Conservation (phyloP, 2,797 vertebrate genomes). For the Pangasius larnaudii region DNA sequence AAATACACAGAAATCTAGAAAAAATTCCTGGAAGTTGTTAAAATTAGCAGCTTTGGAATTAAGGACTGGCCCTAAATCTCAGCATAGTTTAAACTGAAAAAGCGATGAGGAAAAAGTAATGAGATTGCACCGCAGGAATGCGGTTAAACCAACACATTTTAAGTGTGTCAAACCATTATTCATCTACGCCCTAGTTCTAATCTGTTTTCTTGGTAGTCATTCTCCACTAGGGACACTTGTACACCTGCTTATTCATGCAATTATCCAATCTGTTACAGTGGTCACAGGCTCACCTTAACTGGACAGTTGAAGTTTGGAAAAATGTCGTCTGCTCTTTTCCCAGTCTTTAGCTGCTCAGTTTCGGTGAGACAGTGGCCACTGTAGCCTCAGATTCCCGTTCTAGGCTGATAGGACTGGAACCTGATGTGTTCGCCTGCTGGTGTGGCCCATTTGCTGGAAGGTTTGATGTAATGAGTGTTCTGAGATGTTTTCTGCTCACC, state of each 20-base stretch:
- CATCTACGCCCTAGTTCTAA: background rate
- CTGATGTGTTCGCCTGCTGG: background rate
- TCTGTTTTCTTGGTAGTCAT: background rate
- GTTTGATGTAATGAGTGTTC: background rate
- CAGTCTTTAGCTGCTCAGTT: background rate
- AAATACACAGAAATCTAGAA: background rate
- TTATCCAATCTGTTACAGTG: background rate
- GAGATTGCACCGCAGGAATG: conserved; percentile 1
- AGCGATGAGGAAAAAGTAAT: conserved; percentile 6
- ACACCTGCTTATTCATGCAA: background rate
- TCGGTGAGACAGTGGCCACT: background rate
- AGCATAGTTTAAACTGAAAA: conserved; percentile 20
- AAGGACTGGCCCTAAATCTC: conserved; percentile 13
- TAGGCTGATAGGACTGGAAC: background rate
- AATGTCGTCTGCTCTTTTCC: background rate
- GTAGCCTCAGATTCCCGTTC: background rate
- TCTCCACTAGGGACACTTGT: background rate
- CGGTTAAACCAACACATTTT: conserved; percentile 3
- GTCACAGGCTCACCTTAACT: background rate
- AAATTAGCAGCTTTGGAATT: conserved; percentile 37
- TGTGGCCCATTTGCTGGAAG: background rate
- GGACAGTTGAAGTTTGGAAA: background rate
- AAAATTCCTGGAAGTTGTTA: conserved; percentile 15
- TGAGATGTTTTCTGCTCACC: background rate
- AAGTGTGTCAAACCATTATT: conserved; percentile 13